Conservation (phyloP, 2,888 invertebrate genomes). For the Celastrina argiolus region DNA sequence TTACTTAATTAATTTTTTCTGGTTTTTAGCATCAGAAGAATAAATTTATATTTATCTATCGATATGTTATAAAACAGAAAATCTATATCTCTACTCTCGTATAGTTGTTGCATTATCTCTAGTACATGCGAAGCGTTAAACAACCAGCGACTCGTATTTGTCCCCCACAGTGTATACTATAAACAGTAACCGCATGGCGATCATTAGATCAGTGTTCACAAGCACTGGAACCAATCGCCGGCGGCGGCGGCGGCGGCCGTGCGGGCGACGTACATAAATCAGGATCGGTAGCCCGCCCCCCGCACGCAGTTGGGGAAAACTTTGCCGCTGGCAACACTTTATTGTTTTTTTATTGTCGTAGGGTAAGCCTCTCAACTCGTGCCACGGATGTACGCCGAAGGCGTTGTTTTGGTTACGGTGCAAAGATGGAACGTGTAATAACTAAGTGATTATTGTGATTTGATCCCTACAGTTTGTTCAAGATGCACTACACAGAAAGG, state of each 20-base stretch:
- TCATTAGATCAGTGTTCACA: slow-evolving; percentile 27
- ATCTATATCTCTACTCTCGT: no score
- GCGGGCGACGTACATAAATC: slow-evolving; percentile 42
- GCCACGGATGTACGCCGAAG: not conserved
- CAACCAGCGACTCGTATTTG: not conserved
- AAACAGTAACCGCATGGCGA: slow-evolving; percentile 43
- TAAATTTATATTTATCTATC: no score
- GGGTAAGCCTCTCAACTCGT: not conserved
- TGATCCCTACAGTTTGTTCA: not conserved
- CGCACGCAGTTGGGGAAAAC: slow-evolving; percentile 9
- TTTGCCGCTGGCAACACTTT: slow-evolving; percentile 17
- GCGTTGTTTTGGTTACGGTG: not conserved
- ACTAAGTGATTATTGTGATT: not conserved
- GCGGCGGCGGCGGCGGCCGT: slow-evolving; percentile 36
- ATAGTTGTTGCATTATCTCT: no score
- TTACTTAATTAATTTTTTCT: no score
- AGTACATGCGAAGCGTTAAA: no score
- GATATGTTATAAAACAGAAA: no score
- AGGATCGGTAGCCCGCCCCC: slow-evolving; percentile 38
- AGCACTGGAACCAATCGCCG: slow-evolving; percentile 22
- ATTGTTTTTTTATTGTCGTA: slow-evolving; percentile 11
- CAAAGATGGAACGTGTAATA: not conserved
- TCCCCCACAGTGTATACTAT: not conserved
- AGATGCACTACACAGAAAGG: not conserved
- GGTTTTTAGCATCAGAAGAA: no score